These are phyloP conservation scores for Cotesia congregata DNA, from an alignment of 2,888 invertebrate genomes.

Conservation along the genomic window DNA sequence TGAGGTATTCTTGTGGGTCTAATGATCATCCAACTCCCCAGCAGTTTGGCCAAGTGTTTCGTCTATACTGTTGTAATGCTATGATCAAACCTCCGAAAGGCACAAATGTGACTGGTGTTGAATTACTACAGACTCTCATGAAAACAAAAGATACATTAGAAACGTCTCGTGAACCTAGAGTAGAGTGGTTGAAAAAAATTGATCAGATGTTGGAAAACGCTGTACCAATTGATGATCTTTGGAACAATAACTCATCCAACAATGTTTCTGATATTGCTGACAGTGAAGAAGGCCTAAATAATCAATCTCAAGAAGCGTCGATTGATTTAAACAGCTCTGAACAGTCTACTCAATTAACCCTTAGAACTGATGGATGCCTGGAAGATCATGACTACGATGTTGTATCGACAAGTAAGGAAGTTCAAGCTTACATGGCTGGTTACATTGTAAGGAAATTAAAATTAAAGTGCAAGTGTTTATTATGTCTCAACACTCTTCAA, in stretches of 20 bases:
- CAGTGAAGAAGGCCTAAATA: constrained; percentile 1
- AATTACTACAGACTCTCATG: constrained; percentile 42
- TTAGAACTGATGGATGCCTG: constrained; percentile 10
- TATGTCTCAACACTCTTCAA: constrained; percentile 23
- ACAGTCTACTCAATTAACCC: not conserved
- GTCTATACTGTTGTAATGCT: constrained; percentile 44
- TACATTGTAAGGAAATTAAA: constrained; percentile 39
- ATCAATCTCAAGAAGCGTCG: not conserved
- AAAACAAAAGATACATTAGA: constrained; percentile 37
- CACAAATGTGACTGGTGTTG: constrained; percentile 44
- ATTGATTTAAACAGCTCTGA: constrained; percentile 11
- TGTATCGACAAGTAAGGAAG: constrained; percentile 37
- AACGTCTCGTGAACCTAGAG: constrained; percentile 27
- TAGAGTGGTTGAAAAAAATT: constrained; percentile 37
- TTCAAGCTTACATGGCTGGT: constrained; percentile 41
- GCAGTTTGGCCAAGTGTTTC: constrained; percentile 43
- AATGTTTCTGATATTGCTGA: constrained; percentile 16
- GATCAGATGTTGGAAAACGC: constrained; percentile 33
- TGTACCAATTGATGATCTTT: constrained; percentile 7
- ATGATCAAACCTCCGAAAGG: constrained; percentile 48
- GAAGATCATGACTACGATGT: constrained; percentile 39
- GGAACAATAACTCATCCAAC: constrained; percentile 3
- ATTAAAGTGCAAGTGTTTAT: constrained; percentile 28
- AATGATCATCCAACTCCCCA: constrained; percentile 48
- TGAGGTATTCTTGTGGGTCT: constrained; percentile 45